Conservation (phyloP, 2,888 invertebrate genomes). For the Drosophila mercatorum region DNA sequence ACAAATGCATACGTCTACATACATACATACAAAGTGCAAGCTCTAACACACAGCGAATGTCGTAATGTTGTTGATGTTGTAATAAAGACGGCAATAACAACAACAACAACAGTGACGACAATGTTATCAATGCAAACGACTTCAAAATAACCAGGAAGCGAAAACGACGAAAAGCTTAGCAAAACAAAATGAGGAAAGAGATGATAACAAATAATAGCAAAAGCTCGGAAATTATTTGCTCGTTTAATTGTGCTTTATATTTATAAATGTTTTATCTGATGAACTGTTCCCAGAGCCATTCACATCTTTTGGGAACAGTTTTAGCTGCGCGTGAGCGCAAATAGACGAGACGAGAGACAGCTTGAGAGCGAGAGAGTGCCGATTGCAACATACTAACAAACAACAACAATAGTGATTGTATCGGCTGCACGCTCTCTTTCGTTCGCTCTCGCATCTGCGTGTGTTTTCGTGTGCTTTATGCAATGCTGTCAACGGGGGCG, state of each 20-base stretch:
- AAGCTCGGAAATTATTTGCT: conserved; percentile 40
- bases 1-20: conserved; percentile 38
- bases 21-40: conserved; percentile 29
- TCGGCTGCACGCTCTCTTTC: conserved; percentile 23
- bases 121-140: conserved; percentile 62
- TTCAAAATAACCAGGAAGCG: conserved; percentile 68
- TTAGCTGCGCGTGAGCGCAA: conserved; percentile 51
- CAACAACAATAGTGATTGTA: conserved; percentile 52
- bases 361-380: conserved; percentile 38
- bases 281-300: conserved; percentile 65
- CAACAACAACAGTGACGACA: conserved; percentile 54
- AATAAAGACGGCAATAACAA: conserved; percentile 61
- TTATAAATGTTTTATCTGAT: conserved; percentile 32
- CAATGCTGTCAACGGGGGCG: conserved; percentile 61
- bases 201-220: conserved; percentile 39
- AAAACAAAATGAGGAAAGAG: conserved; percentile 58
- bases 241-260: conserved; percentile 56
- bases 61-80: conserved; percentile 79
- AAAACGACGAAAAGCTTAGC: conserved; percentile 64
- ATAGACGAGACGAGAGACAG: conserved; percentile 30
- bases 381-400: conserved; percentile 67
- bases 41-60: conserved; percentile 66
- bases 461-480: conserved; percentile 64
- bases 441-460: conserved; percentile 23
- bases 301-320: conserved; percentile 57